Evolutionary conservation across 2,797 vertebrate species (phyloP), one percentile per base, ranked within the genome.

Genomic region (Melanotaenia parkinsoni): DNA sequence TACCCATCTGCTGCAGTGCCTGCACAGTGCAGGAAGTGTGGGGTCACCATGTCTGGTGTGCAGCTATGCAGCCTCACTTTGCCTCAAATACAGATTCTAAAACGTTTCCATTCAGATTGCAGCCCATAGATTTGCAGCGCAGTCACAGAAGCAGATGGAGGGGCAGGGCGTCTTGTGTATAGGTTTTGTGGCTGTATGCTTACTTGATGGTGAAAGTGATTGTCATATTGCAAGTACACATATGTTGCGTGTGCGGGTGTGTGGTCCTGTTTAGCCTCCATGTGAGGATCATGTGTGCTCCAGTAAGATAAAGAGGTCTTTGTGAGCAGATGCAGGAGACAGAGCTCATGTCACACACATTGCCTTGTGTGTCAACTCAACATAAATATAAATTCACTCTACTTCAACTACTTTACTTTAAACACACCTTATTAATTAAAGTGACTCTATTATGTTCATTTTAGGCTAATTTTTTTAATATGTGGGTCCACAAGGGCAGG

Each of bases 251-350:
- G 32, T 59, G 63, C 35, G 63, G 66, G 75, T 64, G 85, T 82
- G 84, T 82, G 90, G 84, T 90, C 88, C 58, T 88, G 70, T 72
- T 76, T 76, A 70, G 78, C 65, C 71, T 72, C 81, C 90, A 90
- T 93, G 90, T 92, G 91, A 76, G 73, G 66, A 82, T 92, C 91
- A 92, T 63, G 72, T 92, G 91, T 85, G 75, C 72, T 63, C 59
- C 67, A 70, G 43, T 61, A 30, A 63, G 63, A 91, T 89, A 91
- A 91, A 91, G 85, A 82, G 65, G 45, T 62, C 89, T 92, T 93
- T 91, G 89, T 88, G 72, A 88, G 71, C 90, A 91, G 79, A 90
- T 90, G 89, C 65, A 78, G 77, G 79, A 82, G 80, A 86, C 72
- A 26, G 73, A 75, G 76, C 80, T 83, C 57, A 77, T 57, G 70